Conservation (phyloP, 2,797 vertebrate genomes). For the Morelia viridis region DNA sequence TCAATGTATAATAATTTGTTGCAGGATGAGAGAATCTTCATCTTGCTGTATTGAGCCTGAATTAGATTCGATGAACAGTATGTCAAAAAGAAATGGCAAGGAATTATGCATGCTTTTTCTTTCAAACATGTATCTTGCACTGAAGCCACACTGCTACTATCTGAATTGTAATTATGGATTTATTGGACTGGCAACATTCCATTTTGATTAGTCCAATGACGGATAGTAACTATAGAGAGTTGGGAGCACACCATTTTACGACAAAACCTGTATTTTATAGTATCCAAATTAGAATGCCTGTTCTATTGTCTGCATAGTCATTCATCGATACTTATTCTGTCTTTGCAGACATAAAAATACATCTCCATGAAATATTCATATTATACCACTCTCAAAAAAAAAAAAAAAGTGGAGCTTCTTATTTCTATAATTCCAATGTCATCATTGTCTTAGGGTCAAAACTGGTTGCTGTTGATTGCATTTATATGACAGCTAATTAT, state of each 20-base stretch:
- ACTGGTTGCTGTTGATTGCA: not conserved
- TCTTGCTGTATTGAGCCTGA: not conserved
- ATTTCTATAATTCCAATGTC: slow-evolving; percentile 11
- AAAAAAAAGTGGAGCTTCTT: not conserved
- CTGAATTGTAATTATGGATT: slow-evolving; percentile 31
- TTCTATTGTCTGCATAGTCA: not conserved
- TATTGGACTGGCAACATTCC: slow-evolving; percentile 25
- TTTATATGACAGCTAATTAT: not conserved
- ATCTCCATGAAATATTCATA: not conserved
- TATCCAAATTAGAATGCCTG: not conserved
- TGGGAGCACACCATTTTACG: not conserved
- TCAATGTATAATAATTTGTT: slow-evolving; percentile 34
- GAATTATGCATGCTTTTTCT: slow-evolving; percentile 27
- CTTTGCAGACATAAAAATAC: not conserved
- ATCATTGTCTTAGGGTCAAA: not conserved
- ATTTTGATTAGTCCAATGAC: slow-evolving; percentile 11
- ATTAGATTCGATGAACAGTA: slow-evolving; percentile 25
- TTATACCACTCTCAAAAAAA: not conserved
- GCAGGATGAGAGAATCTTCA: not conserved
- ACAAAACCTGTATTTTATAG: not conserved
- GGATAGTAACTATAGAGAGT: not conserved
- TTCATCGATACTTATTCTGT: not conserved
- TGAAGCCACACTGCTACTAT: slow-evolving; percentile 3
- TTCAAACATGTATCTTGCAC: slow-evolving; percentile 18
- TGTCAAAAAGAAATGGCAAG: slow-evolving; percentile 16